Conservation (phyloP, 2,113 vertebrate species). For the Gorilla gorilla region DNA sequence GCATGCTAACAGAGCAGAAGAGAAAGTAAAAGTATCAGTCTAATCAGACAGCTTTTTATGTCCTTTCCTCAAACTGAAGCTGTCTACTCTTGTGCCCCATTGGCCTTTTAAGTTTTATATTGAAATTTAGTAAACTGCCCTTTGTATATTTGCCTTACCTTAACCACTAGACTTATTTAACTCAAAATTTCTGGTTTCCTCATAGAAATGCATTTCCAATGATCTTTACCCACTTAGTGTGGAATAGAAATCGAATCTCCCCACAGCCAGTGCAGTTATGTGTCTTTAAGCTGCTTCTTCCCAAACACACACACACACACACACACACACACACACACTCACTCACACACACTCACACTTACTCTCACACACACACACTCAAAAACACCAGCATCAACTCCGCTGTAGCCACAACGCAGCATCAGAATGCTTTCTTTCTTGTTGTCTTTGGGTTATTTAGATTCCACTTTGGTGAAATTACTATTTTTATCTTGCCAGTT, state of each 20-base stretch:
- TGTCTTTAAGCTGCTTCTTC: background rate
- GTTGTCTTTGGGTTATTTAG: background rate
- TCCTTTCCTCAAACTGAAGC: background rate
- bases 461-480: background rate
- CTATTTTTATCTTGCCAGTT: background rate
- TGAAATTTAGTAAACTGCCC: background rate
- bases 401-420: background rate
- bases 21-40: background rate
- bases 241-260: background rate
- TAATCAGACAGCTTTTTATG: background rate
- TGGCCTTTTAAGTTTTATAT: background rate
- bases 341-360: background rate
- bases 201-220: background rate
- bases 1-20: background rate
- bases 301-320: background rate
- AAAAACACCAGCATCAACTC: background rate
- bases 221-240: background rate
- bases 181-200: background rate
- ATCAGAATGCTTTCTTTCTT: background rate
- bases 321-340: background rate
- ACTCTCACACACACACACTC: background rate
- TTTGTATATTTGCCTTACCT: background rate
- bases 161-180: background rate
- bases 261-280: background rate
- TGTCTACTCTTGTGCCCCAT: background rate